Evolutionary conservation across 2,888 invertebrate genomes (phyloP).

Genomic region (Melanostoma scalare): DNA sequence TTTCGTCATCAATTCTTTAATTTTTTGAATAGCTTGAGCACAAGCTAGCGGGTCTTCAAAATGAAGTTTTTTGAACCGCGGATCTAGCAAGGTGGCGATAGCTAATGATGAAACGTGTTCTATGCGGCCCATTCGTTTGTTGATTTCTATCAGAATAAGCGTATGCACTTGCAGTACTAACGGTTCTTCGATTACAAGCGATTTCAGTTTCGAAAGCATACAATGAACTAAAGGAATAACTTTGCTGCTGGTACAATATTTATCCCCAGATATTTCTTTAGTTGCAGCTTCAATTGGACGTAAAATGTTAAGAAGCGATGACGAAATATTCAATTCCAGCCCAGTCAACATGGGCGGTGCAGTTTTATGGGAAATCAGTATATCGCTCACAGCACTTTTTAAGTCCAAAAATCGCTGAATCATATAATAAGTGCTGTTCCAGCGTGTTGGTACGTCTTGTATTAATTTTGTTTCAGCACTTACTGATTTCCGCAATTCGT

Average conservation of each 20-base stretch:
- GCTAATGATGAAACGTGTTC: too few relatives aligned
- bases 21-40: too few relatives aligned
- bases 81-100: too few relatives aligned
- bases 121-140: constrained; percentile 16
- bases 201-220: constrained; percentile 29
- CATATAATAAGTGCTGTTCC: constrained; percentile 53
- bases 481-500: constrained; percentile 28
- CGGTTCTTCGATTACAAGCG: constrained; percentile 28
- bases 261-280: constrained; percentile 40
- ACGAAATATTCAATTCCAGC: constrained; percentile 39
- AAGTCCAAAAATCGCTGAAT: constrained; percentile 40
- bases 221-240: constrained; percentile 34
- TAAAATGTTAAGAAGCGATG: constrained; percentile 29
- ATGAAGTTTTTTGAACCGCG: too few relatives aligned
- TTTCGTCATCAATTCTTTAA: too few relatives aligned
- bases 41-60: too few relatives aligned
- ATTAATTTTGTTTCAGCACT: constrained; percentile 30
- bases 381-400: constrained; percentile 38
- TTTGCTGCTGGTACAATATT: constrained; percentile 37
- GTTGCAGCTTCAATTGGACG: constrained; percentile 54
- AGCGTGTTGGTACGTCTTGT: constrained; percentile 28
- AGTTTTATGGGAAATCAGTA: constrained; percentile 40
- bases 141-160: constrained; percentile 13
- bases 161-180: constrained; percentile 22
- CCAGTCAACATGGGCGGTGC: constrained; percentile 45